These are phyloP conservation scores for Cantharis nigra DNA, from an alignment of 2,888 invertebrate genomes.

Conservation along the genomic window DNA sequence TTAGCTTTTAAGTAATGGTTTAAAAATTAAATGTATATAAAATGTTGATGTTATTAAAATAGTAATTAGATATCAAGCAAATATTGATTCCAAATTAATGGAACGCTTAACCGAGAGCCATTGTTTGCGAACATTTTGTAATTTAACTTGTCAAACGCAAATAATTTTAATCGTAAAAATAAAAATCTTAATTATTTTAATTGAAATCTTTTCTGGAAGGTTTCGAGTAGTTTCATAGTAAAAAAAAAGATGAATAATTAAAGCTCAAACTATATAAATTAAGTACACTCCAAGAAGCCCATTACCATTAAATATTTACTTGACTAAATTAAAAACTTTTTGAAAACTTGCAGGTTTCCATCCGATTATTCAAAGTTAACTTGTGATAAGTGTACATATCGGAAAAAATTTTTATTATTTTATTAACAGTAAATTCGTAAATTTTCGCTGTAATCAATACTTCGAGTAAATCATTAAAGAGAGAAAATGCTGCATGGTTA, in stretches of 20 bases:
- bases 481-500: too few species aligned
- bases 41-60: neutral
- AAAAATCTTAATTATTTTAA: neutral
- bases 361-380: neutral
- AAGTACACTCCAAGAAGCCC: neutral
- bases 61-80: neutral
- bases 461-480: too few species aligned
- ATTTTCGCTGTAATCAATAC: too few species aligned
- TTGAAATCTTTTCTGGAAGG: neutral
- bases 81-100: neutral
- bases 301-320: neutral
- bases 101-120: neutral
- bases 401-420: too few species aligned
- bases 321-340: neutral
- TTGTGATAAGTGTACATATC: too few species aligned
- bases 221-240: neutral
- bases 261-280: neutral
- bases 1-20: neutral
- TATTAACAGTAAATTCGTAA: too few species aligned
- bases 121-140: neutral
- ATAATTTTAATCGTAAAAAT: neutral
- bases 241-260: neutral
- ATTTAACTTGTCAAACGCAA: neutral
- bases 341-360: neutral
- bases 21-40: neutral